Conservation (phyloP, 2,888 invertebrate genomes). For the Melitaea athalia region DNA sequence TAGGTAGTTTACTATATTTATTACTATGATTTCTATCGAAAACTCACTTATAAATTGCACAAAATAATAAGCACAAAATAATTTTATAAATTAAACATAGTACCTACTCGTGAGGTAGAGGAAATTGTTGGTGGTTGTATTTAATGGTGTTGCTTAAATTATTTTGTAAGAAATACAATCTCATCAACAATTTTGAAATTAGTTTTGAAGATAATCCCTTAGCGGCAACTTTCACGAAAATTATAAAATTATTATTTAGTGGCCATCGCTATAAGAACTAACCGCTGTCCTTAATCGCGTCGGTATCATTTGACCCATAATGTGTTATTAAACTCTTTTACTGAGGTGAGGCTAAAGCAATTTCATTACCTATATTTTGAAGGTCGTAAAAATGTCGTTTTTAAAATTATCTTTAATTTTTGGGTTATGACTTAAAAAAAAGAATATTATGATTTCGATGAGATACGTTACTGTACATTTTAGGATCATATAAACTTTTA, state of each 20-base stretch:
- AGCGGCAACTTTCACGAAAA: conserved; percentile 51
- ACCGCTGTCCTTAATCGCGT: conserved; percentile 54
- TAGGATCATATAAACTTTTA: too few relatives aligned
- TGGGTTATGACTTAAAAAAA: background rate
- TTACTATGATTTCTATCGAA: too few relatives aligned
- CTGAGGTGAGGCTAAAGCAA: background rate
- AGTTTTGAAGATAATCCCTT: conserved; percentile 11
- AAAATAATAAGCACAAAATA: too few relatives aligned
- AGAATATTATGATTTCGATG: too few relatives aligned
- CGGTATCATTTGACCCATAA: conserved; percentile 44
- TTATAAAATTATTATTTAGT: conserved; percentile 56
- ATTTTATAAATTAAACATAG: too few relatives aligned
- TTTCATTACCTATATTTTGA: background rate
- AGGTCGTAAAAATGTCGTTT: background rate
- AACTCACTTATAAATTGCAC: too few relatives aligned
- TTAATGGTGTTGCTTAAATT: background rate
- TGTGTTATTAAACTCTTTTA: conserved; percentile 31
- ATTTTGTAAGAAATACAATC: background rate
- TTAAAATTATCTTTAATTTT: background rate
- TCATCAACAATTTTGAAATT: conserved; percentile 5
- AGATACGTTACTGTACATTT: too few relatives aligned
- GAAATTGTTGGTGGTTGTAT: background rate
- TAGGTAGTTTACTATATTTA: too few relatives aligned
- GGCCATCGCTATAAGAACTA: conserved; percentile 42
- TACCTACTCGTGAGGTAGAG: too few relatives aligned